phyloP scores from a whole-genome alignment of 2,113 vertebrate species.

The Panurus biarmicus region DNA sequence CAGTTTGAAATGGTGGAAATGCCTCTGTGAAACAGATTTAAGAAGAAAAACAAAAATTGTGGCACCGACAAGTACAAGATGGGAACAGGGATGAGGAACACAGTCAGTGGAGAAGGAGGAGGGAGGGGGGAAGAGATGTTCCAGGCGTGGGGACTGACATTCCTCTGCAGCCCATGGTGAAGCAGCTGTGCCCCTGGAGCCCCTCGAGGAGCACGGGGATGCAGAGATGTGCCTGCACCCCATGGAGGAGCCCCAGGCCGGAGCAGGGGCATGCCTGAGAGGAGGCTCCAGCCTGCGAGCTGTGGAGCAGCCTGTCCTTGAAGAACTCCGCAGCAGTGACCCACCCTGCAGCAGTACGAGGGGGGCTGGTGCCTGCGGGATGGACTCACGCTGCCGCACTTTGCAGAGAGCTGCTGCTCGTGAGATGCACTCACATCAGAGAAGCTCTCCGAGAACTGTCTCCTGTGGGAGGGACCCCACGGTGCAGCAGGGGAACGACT shows the following conservation, averaged over 20 bases:
- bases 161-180: no score
- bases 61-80: no score
- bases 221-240: background rate
- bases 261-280: background rate
- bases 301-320: background rate
- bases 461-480: background rate
- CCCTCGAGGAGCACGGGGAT: background rate
- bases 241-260: background rate
- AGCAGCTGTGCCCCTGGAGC: background rate
- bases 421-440: no score
- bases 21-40: background rate
- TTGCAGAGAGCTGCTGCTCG: rapidly evolving
- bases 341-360: background rate
- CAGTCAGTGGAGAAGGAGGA: background rate
- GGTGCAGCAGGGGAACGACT: no score
- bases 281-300: no score
- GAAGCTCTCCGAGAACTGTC: background rate
- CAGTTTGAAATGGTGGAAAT: background rate
- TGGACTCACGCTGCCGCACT: background rate
- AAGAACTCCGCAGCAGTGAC: no score
- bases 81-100: no score
- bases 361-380: background rate
- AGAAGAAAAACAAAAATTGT: background rate
- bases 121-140: background rate
- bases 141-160: background rate